Evolutionary conservation across 2,797 vertebrate species (phyloP).

Genomic region (Pseudotriccus pelzelni): DNA sequence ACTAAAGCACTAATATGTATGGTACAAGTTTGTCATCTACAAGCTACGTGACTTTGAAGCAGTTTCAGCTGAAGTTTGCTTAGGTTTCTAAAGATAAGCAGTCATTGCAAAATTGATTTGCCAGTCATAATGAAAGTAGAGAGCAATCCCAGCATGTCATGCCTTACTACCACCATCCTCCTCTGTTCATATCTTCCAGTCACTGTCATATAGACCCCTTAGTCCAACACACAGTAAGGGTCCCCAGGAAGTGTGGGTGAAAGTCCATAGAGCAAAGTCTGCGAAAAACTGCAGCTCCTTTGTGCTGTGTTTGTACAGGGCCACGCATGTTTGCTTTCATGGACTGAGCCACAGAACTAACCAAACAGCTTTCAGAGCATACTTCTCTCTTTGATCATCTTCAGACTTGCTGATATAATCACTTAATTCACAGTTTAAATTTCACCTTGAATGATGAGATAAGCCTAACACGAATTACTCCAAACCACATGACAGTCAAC

Average conservation of each 20-base stretch:
- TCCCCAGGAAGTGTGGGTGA: background rate
- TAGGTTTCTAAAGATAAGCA: background rate
- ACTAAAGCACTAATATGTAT: background rate
- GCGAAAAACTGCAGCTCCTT: slow-evolving; percentile 17
- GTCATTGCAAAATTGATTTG: slow-evolving; percentile 23
- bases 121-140: slow-evolving; percentile 22
- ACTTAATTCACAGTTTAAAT: background rate
- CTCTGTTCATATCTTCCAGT: background rate
- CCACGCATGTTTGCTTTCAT: slow-evolving; percentile 21
- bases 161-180: background rate
- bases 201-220: background rate
- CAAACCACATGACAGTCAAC: background rate
- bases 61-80: background rate
- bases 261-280: background rate
- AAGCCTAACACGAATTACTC: background rate
- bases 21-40: background rate
- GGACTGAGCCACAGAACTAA: slow-evolving; percentile 12
- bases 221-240: background rate
- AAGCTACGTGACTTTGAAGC: background rate
- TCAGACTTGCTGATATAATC: background rate
- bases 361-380: slow-evolving; percentile 18
- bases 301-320: background rate
- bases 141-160: background rate
- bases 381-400: slow-evolving; percentile 34
- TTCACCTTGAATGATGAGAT: background rate